Base-by-base conservation (phyloP, 2,888 invertebrate species). In the Ophion ventricosus region DNA sequence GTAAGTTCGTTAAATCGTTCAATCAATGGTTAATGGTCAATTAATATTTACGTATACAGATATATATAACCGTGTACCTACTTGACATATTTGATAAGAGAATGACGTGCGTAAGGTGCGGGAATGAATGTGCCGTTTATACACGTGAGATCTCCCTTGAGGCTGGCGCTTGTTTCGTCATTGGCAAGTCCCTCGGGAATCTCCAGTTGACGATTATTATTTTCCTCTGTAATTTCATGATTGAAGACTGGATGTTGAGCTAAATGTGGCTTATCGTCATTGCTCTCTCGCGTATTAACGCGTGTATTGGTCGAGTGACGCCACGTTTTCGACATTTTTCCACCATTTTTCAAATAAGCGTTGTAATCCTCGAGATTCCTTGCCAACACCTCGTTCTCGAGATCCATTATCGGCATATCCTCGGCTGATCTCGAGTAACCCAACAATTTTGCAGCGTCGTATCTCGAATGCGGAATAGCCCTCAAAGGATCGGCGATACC, bases 81-180 rank as follows among this genome's bases (percentile, higher is more conserved):
- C 93, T 93, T 93, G 86, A 93, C 91, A 89, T 93, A 93, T 93
- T 93, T 93, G 89, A 93, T 93, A 86, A 93, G 88, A 25, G 92
- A 91, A 83, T 93, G 91, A 61, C 89, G 90, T 35, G 90, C 87
- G 67, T 90, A 87, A 59, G 93, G 93, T 0, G 93, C 93, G 11
- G 93, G 93, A 64, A 92, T 83, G 86, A 93, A 93, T 57, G 91
- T 91, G 20, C 92, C 92, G 85, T 92, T 91, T 88, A 93, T 92
- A 87, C 93, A 93, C 70, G 92, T 92, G 85, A 93, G 88, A 87
- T 93, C 93, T 29, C 92, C 93, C 66, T 86, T 89, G 23, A 75
- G 81, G 25, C 7, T 40, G 17, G 43, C 40, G 35, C 26, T 8
- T 14, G 56, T 54, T 54, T 81, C 81, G 35, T 70, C 35, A 70